Evolutionary conservation across 2,113 vertebrate genomes (phyloP), one percentile per base, ranked within the genome.

Genomic region (Albula glossodonta): DNA sequence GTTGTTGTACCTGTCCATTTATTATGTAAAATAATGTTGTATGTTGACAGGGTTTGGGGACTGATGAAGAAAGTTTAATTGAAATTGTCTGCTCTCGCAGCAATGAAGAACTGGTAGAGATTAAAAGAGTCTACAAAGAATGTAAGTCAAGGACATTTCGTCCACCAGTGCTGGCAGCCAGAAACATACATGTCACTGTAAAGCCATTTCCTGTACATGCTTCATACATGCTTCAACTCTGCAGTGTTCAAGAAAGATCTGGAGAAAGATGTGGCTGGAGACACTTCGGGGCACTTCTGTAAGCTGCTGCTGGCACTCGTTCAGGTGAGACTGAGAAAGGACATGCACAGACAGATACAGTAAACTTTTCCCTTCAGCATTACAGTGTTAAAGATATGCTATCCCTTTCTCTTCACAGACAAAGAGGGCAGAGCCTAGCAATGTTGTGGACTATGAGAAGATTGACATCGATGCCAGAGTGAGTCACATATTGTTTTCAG

Each of bases 161-260:
- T 41, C 50, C 13, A 9, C 22, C 15, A 13, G 31, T 8, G 25
- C 12, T 51, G 2, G 19, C 22, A 3, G 5, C 17, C 15, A 63
- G 81, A 25, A 10, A 19, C 48, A 80, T 9, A 70, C 0, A n/a
- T 51, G 57, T 50, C 63, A 51, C 5, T 51, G 8, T 49, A 2
- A 70, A 74, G 22, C 0, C 56, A 51, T 70, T 8, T 56, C 60
- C 19, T 81, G 7, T 85, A 53, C n/a, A 0, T 25, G 11, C 52
- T 4, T 3, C 11, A 57, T 8, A 49, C 48, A 17, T 81, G 17
- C 49, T 84, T 78, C 89, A 84, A 85, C 85, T 78, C 78, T 11
- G 2, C 92, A 99, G 98, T 98, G 93, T 98, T 97, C 93, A 99
- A 99, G 94, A 99, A 97, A 49, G 97, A 99, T 0, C 92, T 99